phyloP scores from a whole-genome alignment of 2,888 invertebrate species.

The Drosophila anomalata region DNA sequence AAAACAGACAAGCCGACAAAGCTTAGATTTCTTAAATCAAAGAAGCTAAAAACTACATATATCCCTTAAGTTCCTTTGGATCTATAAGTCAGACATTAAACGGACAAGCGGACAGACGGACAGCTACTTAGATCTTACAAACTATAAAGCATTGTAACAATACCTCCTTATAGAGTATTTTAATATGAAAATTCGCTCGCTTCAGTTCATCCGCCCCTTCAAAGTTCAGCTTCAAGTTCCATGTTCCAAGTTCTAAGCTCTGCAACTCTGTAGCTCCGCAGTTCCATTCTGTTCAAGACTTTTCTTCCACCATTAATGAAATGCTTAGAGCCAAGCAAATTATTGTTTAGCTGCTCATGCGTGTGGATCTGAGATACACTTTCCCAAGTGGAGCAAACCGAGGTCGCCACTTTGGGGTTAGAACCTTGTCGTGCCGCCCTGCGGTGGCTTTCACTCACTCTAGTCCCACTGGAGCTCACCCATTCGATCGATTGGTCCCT shows the following conservation, averaged over 20 bases:
- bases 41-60: no score
- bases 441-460: slow-evolving; percentile 67
- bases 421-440: slow-evolving; percentile 52
- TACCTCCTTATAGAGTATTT: background rate
- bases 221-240: slow-evolving; percentile 28
- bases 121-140: no score
- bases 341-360: slow-evolving; percentile 42
- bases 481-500: background rate
- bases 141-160: background rate
- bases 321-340: slow-evolving; percentile 59
- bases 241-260: slow-evolving; percentile 12
- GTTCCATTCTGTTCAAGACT: slow-evolving; percentile 22
- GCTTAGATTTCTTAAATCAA: no score
- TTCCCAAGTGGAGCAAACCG: slow-evolving; percentile 42
- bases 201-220: slow-evolving; percentile 42
- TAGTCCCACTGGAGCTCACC: no score
- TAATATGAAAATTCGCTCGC: slow-evolving; percentile 18
- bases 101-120: no score
- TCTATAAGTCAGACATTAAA: no score
- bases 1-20: no score
- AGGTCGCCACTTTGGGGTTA: slow-evolving; percentile 17
- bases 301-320: slow-evolving; percentile 37
- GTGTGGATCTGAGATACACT: slow-evolving; percentile 39
- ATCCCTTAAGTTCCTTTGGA: no score
- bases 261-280: slow-evolving; percentile 24